Conservation (phyloP, 2,888 invertebrate species). For the Mechanitis mazaeus region DNA sequence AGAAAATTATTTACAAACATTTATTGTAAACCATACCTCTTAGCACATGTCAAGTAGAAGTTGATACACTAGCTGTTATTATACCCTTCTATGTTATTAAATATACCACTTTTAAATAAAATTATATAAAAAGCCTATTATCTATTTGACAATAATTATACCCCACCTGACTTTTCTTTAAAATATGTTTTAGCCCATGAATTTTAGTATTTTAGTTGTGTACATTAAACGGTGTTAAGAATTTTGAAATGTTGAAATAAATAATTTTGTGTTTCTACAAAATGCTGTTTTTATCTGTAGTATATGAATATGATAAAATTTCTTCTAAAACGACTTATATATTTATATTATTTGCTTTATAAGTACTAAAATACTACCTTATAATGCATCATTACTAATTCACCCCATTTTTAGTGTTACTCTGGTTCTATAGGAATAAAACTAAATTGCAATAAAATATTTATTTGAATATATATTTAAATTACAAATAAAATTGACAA, state of each 20-base stretch:
- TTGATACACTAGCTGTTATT: conserved; percentile 13
- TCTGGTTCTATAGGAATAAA: background rate
- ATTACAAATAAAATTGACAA: too few species aligned
- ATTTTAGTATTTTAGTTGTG: conserved; percentile 29
- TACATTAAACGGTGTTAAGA: conserved; percentile 35
- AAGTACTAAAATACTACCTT: too few species aligned
- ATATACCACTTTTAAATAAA: conserved; percentile 17
- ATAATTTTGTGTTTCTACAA: conserved; percentile 24
- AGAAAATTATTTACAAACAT: conserved; percentile 16
- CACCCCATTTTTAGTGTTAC: too few species aligned
- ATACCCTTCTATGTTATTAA: conserved; percentile 14
- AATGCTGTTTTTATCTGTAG: conserved; percentile 6
- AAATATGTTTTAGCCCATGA: conserved; percentile 50
- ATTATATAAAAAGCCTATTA: conserved; percentile 19
- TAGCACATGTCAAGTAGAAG: conserved; percentile 18
- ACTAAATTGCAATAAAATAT: too few species aligned
- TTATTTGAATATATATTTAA: too few species aligned
- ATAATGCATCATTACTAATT: too few species aligned
- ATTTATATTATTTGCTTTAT: too few species aligned
- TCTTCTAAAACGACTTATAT: too few species aligned
- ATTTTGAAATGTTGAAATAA: conserved; percentile 53
- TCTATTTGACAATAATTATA: conserved; percentile 48
- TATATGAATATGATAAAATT: too few species aligned
- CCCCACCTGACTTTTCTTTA: conserved; percentile 48
- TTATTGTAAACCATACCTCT: conserved; percentile 14